A percentile compares a stretch with the other conserved stretches of the same genome.
Evolutionary conservation across 2,797 vertebrate species (phyloP).

Genomic region (Artibeus jamaicensis): DNA sequence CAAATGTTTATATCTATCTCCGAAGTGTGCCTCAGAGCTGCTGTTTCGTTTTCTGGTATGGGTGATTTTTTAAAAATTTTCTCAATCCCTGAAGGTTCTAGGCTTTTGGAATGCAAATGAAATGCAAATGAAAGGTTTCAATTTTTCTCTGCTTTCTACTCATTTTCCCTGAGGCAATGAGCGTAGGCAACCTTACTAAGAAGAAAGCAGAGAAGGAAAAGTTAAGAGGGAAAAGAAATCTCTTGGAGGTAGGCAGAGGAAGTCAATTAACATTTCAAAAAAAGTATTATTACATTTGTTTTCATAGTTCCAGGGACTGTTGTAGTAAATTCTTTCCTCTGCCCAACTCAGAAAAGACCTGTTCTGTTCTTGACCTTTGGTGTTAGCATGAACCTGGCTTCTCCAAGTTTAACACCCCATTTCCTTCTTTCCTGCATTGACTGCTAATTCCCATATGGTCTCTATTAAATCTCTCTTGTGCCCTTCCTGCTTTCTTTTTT

Average conservation of each 20-base stretch:
- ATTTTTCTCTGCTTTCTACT: background rate
- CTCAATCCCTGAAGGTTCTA: background rate
- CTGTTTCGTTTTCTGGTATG: background rate
- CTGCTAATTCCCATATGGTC: background rate
- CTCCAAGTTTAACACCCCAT: background rate
- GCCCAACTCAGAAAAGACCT: background rate
- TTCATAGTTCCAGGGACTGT: background rate
- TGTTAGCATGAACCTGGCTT: background rate
- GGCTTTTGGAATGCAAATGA: slow-evolving; percentile 16
- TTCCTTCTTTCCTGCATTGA: background rate
- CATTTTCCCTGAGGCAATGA: background rate
- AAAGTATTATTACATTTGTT: background rate
- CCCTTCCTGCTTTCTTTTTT: background rate
- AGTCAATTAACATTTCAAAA: slow-evolving; percentile 32
- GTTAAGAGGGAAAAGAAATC: background rate
- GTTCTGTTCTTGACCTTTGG: background rate
- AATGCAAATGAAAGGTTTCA: background rate
- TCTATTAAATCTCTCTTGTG: background rate
- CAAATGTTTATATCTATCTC: background rate
- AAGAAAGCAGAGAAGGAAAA: background rate
- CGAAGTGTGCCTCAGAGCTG: background rate
- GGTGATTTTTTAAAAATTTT: background rate
- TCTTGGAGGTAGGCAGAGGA: background rate
- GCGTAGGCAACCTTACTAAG: background rate
- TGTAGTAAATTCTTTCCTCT: background rate